Percentiles rank a stretch among this genome's conserved stretches.
Conservation (phyloP, 2,797 vertebrate species). For the Tamandua tetradactyla region DNA sequence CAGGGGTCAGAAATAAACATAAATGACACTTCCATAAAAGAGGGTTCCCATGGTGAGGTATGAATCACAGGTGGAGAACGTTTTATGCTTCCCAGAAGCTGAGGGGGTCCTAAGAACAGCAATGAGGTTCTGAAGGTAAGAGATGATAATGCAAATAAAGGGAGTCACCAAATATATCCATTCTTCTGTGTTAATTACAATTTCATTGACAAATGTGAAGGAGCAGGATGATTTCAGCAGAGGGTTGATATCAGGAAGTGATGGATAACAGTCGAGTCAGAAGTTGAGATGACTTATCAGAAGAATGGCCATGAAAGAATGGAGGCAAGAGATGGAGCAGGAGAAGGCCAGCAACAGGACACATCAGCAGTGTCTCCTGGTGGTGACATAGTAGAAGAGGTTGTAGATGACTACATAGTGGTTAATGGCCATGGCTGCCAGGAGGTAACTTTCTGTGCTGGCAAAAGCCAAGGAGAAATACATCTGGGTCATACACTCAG, state of each 20-base stretch:
- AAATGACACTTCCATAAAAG: constrained; percentile 54
- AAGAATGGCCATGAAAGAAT: constrained; percentile 4
- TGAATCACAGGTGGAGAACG: constrained; percentile 44
- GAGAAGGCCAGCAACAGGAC: background rate
- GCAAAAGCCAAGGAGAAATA: constrained; percentile 68
- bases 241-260: constrained; percentile 8
- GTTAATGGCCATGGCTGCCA: constrained; percentile 69
- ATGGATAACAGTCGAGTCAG: background rate
- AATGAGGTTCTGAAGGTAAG: background rate
- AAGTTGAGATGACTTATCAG: constrained; percentile 18
- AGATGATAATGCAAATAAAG: background rate
- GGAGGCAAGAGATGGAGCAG: constrained; percentile 21
- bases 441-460: constrained; percentile 62
- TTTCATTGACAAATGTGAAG: background rate
- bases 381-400: constrained; percentile 34
- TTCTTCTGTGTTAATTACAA: constrained; percentile 14
- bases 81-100: background rate
- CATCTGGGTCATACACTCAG: constrained; percentile 64
- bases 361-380: background rate
- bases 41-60: constrained; percentile 46
- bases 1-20: constrained; percentile 48
- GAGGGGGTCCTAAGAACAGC: constrained; percentile 32
- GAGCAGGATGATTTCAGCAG: constrained; percentile 39
- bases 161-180: background rate
- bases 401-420: constrained; percentile 60